Percentiles rank a stretch among this genome's conserved stretches.
Conservation (phyloP, 1,140 invertebrate genomes). For the Trachymyrmex cornetzi region DNA sequence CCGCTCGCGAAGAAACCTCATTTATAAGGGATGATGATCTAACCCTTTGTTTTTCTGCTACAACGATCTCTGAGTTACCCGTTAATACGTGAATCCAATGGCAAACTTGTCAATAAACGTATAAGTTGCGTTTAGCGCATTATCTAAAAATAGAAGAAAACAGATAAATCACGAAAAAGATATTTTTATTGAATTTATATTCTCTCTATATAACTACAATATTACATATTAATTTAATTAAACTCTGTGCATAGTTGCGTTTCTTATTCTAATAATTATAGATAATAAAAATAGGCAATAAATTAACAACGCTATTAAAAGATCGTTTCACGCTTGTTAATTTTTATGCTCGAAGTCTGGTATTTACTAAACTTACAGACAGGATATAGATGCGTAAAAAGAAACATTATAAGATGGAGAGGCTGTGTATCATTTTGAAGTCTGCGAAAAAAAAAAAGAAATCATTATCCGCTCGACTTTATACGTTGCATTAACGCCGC, state of each 20-base stretch:
- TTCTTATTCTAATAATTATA: background rate
- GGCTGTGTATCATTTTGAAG: constrained; percentile 5
- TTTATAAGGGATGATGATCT: constrained; percentile 27
- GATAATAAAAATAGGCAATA: background rate
- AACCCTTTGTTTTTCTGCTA: constrained; percentile 44
- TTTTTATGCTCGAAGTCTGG: background rate
- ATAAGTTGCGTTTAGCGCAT: background rate
- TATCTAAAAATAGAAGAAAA: background rate
- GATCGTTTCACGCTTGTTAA: background rate
- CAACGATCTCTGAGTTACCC: constrained; percentile 9
- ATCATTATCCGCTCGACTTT: constrained; percentile 1
- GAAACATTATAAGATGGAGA: background rate
- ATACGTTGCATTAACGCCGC: constrained; percentile 48
- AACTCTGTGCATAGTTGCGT: too few species aligned
- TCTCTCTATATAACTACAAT: background rate
- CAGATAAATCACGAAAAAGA: background rate
- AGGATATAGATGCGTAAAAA: background rate
- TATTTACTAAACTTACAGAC: background rate
- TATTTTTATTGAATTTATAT: background rate
- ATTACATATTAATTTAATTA: background rate
- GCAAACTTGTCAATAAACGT: constrained; percentile 1
- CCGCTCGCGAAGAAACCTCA: constrained; percentile 42
- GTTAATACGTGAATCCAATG: background rate
- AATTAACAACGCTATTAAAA: background rate
- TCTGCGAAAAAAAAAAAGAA: background rate